Percentiles rank a stretch among this genome's conserved stretches.
These are phyloP conservation scores for Platyura marginata DNA, from an alignment of 1,140 invertebrate genomes.

Conservation along the genomic window DNA sequence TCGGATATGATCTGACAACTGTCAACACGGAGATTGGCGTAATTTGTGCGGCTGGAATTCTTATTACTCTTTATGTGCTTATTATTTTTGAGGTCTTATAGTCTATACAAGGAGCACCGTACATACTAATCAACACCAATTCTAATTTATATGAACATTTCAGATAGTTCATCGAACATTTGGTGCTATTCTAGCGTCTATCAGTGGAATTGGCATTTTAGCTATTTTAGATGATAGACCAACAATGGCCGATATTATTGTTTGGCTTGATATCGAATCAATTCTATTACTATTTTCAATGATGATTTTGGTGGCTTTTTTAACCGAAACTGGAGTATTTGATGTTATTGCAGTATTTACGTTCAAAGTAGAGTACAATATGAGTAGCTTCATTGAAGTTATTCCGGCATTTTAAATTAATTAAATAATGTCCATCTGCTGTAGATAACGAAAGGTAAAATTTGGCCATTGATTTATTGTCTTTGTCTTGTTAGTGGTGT, in stretches of 20 bases:
- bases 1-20: slow-evolving; percentile 35
- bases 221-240: slow-evolving; percentile 55
- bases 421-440: too few species aligned
- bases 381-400: neutral
- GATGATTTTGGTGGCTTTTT: slow-evolving; percentile 77
- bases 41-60: slow-evolving; percentile 47
- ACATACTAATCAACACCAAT: neutral
- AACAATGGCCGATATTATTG: slow-evolving; percentile 50
- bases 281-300: slow-evolving; percentile 73
- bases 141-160: neutral
- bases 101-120: neutral
- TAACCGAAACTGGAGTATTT: slow-evolving; percentile 76
- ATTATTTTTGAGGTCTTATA: slow-evolving; percentile 57
- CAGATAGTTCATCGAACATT: slow-evolving; percentile 56
- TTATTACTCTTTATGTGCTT: slow-evolving; percentile 56
- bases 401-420: neutral
- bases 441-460: slow-evolving; percentile 54
- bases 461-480: slow-evolving; percentile 67
- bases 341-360: slow-evolving; percentile 71
- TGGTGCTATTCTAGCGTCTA: slow-evolving; percentile 64
- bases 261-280: slow-evolving; percentile 79
- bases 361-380: slow-evolving; percentile 37
- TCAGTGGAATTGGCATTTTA: slow-evolving; percentile 52
- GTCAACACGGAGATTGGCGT: slow-evolving; percentile 44
- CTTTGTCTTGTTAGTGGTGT: slow-evolving; percentile 65